These are phyloP conservation scores for Cyclina sinensis DNA, from an alignment of 1,140 invertebrate genomes.

Conservation along the genomic window DNA sequence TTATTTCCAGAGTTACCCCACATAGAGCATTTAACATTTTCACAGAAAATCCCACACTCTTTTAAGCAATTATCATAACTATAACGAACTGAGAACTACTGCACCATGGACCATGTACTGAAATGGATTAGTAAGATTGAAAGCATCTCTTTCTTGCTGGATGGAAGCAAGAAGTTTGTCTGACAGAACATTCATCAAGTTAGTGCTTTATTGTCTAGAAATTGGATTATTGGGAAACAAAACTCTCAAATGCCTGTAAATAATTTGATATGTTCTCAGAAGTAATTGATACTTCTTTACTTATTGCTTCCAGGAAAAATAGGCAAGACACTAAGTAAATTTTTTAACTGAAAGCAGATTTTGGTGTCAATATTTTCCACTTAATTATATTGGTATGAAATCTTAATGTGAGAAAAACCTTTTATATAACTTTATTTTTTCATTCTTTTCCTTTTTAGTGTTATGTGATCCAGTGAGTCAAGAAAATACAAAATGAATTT, in stretches of 20 bases:
- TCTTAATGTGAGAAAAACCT: too few relatives aligned
- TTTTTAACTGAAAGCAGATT: too few relatives aligned
- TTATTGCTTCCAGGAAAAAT: constrained; percentile 30
- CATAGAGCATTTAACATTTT: neutral
- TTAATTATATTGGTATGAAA: too few relatives aligned
- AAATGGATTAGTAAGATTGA: neutral
- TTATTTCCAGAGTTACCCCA: neutral
- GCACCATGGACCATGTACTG: neutral
- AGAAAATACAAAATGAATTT: too few relatives aligned
- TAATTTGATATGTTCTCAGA: constrained; percentile 13
- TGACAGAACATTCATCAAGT: constrained; percentile 45
- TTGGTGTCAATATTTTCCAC: too few relatives aligned
- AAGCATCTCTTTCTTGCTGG: neutral
- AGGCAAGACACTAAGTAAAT: too few relatives aligned
- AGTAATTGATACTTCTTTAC: constrained; percentile 31
- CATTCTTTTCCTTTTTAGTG: too few relatives aligned
- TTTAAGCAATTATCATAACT: neutral
- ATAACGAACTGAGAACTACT: neutral
- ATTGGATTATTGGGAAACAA: constrained; percentile 43
- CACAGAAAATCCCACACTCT: neutral
- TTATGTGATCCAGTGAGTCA: too few relatives aligned
- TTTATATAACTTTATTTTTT: too few relatives aligned
- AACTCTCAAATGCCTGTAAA: constrained; percentile 45
- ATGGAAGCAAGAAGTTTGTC: constrained; percentile 16
- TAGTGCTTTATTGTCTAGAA: constrained; percentile 34